These are phyloP conservation scores for Lasioglossum morio DNA, from an alignment of 2,888 invertebrate species.

Conservation along the genomic window DNA sequence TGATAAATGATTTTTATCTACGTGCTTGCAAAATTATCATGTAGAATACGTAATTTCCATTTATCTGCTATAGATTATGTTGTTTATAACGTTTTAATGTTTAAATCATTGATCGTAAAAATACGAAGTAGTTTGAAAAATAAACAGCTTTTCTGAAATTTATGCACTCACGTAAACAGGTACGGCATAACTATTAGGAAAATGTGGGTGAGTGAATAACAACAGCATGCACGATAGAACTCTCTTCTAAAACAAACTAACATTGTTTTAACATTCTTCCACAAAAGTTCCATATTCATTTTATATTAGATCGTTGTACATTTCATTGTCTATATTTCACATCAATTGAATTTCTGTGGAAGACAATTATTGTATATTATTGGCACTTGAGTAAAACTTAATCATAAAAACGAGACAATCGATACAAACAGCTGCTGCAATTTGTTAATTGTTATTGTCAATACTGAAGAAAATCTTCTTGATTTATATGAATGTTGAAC, in stretches of 20 bases:
- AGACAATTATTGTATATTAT: slow-evolving; percentile 7
- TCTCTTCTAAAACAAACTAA: slow-evolving; percentile 37
- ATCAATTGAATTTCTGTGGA: slow-evolving; percentile 31
- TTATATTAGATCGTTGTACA: not conserved
- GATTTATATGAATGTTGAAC: not conserved
- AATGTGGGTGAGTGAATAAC: slow-evolving; percentile 43
- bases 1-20: not conserved
- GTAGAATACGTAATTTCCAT: not conserved
- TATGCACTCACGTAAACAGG: slow-evolving; percentile 34
- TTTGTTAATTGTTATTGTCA: not conserved
- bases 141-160: not conserved
- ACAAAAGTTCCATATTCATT: slow-evolving; percentile 17
- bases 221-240: slow-evolving; percentile 31
- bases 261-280: slow-evolving; percentile 3
- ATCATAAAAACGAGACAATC: slow-evolving; percentile 29
- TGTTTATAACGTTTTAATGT: not conserved
- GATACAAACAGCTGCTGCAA: slow-evolving; percentile 1
- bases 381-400: not conserved
- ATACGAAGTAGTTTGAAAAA: not conserved
- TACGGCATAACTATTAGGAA: slow-evolving; percentile 40
- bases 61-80: not conserved
- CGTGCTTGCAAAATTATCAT: not conserved
- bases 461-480: not conserved
- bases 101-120: not conserved
- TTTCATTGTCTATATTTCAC: not conserved